Base-by-base conservation (phyloP, 1,140 invertebrate genomes). In the Drosophila rhopaloa region DNA sequence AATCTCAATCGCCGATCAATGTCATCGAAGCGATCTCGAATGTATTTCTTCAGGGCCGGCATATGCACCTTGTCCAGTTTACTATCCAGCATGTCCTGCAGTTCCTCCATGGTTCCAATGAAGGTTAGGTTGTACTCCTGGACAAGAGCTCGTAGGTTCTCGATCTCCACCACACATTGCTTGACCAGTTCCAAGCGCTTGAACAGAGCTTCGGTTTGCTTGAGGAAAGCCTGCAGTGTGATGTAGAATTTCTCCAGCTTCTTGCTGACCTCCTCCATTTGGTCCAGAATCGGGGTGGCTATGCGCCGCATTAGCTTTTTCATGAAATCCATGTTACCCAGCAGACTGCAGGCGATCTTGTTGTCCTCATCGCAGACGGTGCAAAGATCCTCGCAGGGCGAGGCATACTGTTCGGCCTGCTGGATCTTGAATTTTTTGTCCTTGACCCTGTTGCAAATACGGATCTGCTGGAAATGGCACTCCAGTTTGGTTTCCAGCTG, bases 21-120 rank as follows among this genome's bases (percentile, higher is more conserved):
- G 6, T 75, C 63, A 5, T 89, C 71, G 40, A 91, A 89, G 8
- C 75, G 88, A 55, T 91, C 90, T 10, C 79, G 73, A 40, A 92
- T 85, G 35, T 91, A 92, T 19, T 91, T 90, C 56, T 92, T 92
- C 0, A 92, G 50, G 0, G 89, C 85, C 41, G 89, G 80, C 78
- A 92, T 85, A 7, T 92, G 91, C 5, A 81, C 79, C 56, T 92
- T 92, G 16, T 92, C 90, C 54, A 92, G 46, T 53, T 92, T 92
- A 16, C 90, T 77, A 61, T 92, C 91, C 14, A 92, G 63, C 83
- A 92, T 92, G 24, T 92, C 91, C 80, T 92, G 91, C 51, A 92
- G 65, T 46, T 92, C 91, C 76, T 92, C 91, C 82, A 92, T 89
- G 53, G 91, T 83, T 11, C 81, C 77, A 1, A 92, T 48, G 27